Percentiles rank a stretch among this genome's conserved stretches.
phyloP scores from a whole-genome alignment of 1,140 invertebrate genomes.

The Ceratoteleas bidentatus region DNA sequence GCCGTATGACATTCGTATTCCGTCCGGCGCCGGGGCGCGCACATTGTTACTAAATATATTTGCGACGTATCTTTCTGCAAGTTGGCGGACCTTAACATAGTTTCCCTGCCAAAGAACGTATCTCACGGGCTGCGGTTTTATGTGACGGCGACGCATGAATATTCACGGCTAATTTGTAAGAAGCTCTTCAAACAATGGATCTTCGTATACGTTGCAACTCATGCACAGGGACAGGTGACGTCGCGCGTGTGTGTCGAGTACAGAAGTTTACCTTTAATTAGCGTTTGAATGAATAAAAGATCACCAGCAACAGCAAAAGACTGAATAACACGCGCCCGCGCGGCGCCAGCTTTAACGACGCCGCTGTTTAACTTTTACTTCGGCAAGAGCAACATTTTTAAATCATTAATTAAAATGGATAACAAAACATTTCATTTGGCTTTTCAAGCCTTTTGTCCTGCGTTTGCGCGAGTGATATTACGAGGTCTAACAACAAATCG shows the following conservation, averaged over 20 bases:
- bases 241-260: slow-evolving; percentile 68
- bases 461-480: slow-evolving; percentile 3
- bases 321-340: slow-evolving; percentile 51
- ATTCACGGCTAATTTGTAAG: slow-evolving; percentile 80
- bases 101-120: slow-evolving; percentile 64
- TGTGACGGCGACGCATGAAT: slow-evolving; percentile 72
- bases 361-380: slow-evolving; percentile 58
- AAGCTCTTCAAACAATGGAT: slow-evolving; percentile 75
- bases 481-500: no score
- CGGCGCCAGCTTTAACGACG: slow-evolving; percentile 23
- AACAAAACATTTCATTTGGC: slow-evolving; percentile 43
- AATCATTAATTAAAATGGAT: slow-evolving; percentile 60
- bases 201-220: slow-evolving; percentile 64
- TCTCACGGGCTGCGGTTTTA: slow-evolving; percentile 66
- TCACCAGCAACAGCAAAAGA: slow-evolving; percentile 66
- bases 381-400: slow-evolving; percentile 50
- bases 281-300: slow-evolving; percentile 78
- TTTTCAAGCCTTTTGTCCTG: slow-evolving; percentile 6
- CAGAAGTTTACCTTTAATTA: slow-evolving; percentile 80
- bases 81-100: slow-evolving; percentile 61
- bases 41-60: slow-evolving; percentile 64
- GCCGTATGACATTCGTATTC: slow-evolving; percentile 56
- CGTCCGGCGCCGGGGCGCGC: slow-evolving; percentile 1
- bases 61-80: slow-evolving; percentile 51
- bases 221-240: slow-evolving; percentile 58